These are phyloP conservation scores for Capreolus pygargus DNA, from an alignment of 2,113 vertebrate species.

Conservation along the genomic window DNA sequence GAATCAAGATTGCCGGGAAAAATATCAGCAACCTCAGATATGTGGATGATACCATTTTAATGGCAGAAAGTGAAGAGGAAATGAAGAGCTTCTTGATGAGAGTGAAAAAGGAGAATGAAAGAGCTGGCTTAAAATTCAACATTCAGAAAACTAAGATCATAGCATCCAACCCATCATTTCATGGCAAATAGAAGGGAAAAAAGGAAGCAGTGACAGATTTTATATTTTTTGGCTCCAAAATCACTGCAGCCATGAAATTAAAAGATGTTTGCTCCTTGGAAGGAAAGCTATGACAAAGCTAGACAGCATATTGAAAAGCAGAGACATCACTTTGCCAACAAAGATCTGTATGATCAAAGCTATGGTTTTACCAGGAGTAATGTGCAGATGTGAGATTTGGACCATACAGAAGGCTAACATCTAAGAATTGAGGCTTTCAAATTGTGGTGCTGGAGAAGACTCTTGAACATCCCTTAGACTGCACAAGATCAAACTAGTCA, in stretches of 20 bases:
- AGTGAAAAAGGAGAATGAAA: neutral
- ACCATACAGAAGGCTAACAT: neutral
- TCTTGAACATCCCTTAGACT: neutral
- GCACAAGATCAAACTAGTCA: neutral
- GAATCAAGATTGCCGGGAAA: neutral
- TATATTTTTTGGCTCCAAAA: rapidly evolving
- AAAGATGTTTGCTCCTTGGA: neutral
- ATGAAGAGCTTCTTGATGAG: neutral
- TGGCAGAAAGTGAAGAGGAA: neutral
- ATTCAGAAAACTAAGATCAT: neutral
- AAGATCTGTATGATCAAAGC: neutral
- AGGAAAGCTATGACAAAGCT: neutral
- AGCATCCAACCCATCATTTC: neutral
- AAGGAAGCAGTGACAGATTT: neutral
- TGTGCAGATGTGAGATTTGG: neutral
- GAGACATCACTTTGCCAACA: neutral
- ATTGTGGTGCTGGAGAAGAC: neutral
- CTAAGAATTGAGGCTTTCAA: neutral
- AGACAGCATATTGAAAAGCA: neutral
- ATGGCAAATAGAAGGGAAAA: neutral
- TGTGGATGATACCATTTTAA: neutral
- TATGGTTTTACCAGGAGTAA: neutral
- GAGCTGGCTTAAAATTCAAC: neutral
- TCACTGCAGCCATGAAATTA: neutral
- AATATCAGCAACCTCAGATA: neutral